Percentiles rank a stretch among this genome's conserved stretches.
Conservation (phyloP, 2,113 vertebrate species). For the Emberiza fucata region DNA sequence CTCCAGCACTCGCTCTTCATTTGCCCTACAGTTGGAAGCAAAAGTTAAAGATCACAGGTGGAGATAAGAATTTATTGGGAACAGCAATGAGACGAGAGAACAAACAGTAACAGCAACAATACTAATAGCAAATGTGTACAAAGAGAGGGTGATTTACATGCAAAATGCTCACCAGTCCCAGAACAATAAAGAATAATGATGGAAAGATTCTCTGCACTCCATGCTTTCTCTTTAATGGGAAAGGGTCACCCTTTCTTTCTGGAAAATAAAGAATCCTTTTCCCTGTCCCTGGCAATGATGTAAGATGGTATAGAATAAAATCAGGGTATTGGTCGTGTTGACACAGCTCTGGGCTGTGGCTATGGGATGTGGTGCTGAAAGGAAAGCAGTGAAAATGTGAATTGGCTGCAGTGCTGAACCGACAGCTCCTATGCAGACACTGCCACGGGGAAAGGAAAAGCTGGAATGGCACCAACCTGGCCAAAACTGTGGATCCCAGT, state of each 20-base stretch:
- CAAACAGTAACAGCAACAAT: neutral
- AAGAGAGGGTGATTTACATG: neutral
- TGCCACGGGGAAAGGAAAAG: neutral
- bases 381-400: neutral
- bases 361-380: rapidly evolving
- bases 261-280: neutral
- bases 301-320: too few relatives aligned
- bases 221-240: neutral
- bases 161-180: neutral
- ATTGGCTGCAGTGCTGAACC: neutral
- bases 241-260: neutral
- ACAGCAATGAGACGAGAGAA: neutral
- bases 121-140: neutral
- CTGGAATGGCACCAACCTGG: rapidly evolving
- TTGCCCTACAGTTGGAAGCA: neutral
- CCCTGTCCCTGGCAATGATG: neutral
- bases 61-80: neutral
- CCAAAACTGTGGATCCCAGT: neutral
- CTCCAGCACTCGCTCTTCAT: neutral
- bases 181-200: neutral
- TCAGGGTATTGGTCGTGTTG: neutral
- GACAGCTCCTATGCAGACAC: rapidly evolving
- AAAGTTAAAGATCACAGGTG: too few relatives aligned
- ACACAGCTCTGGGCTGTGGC: neutral
- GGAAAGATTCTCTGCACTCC: neutral